Percentiles rank a stretch among this genome's conserved stretches.
Evolutionary conservation across 2,797 vertebrate species (phyloP).

Genomic region (Coregonus suidteri): DNA sequence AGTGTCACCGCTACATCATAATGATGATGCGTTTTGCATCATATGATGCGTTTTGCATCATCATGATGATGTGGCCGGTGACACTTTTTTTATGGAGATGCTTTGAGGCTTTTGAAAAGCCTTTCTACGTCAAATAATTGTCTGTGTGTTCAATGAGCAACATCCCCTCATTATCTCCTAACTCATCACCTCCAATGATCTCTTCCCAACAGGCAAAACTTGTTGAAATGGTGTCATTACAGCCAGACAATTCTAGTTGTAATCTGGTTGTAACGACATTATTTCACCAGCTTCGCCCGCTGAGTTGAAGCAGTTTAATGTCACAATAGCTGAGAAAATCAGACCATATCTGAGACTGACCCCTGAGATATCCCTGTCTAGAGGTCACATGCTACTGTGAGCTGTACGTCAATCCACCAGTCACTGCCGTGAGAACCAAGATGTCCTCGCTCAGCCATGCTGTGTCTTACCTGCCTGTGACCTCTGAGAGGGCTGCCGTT

Average conservation of each 20-base stretch:
- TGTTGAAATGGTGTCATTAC: neutral
- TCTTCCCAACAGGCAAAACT: neutral
- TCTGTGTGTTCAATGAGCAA: neutral
- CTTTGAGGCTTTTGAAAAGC: neutral
- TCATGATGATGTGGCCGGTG: slow-evolving; percentile 20
- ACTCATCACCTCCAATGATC: neutral
- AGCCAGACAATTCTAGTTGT: neutral
- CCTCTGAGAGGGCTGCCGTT: slow-evolving; percentile 50
- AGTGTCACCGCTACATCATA: slow-evolving; percentile 66
- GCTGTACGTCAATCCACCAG: slow-evolving; percentile 12
- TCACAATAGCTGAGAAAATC: neutral
- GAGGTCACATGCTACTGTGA: neutral
- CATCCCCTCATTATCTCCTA: neutral
- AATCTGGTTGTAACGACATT: neutral
- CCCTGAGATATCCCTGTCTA: neutral
- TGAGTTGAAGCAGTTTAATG: neutral
- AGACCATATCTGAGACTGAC: neutral
- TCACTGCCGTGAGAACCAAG: slow-evolving; percentile 27
- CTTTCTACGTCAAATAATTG: neutral
- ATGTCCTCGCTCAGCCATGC: slow-evolving; percentile 46
- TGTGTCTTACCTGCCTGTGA: slow-evolving; percentile 66
- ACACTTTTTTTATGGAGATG: too few relatives aligned
- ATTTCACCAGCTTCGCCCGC: neutral
- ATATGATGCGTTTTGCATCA: slow-evolving; percentile 30
- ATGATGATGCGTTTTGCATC: slow-evolving; percentile 28